Percentiles rank a stretch among this genome's conserved stretches.
These are phyloP conservation scores for Bhutanitis thaidina DNA, from an alignment of 2,888 invertebrate species.

Conservation along the genomic window DNA sequence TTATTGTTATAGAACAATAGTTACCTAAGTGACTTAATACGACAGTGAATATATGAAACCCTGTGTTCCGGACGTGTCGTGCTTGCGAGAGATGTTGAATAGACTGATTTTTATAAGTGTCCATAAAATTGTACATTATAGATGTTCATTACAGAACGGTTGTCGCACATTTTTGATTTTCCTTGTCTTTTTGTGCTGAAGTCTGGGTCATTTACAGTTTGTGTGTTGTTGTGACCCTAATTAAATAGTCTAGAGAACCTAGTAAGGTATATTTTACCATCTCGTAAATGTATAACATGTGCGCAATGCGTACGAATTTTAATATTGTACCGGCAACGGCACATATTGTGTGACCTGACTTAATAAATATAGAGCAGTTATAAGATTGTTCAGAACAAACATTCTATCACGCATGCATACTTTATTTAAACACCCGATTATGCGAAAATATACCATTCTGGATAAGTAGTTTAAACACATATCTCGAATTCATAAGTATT, in stretches of 20 bases:
- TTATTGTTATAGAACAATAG: constrained; percentile 35
- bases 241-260: too few species aligned
- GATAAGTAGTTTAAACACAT: too few species aligned
- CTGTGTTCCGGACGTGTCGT: constrained; percentile 21
- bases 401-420: too few species aligned
- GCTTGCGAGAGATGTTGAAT: constrained; percentile 28
- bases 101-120: constrained; percentile 61
- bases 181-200: constrained; percentile 18
- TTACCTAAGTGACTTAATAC: constrained; percentile 24
- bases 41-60: constrained; percentile 9
- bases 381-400: neutral
- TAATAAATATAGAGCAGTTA: constrained; percentile 4
- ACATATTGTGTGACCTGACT: neutral
- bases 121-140: constrained; percentile 51
- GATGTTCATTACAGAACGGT: constrained; percentile 37
- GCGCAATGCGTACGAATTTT: constrained; percentile 20
- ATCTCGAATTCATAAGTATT: too few species aligned
- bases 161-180: constrained; percentile 44
- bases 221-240: constrained; percentile 21
- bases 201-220: constrained; percentile 19
- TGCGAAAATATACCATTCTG: too few species aligned
- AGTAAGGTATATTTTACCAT: constrained; percentile 26
- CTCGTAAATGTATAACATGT: constrained; percentile 18
- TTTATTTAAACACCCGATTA: too few species aligned
- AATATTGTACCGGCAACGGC: constrained; percentile 5